phyloP scores from a whole-genome alignment of 2,113 vertebrate genomes.

The Sphyrna mokarran region DNA sequence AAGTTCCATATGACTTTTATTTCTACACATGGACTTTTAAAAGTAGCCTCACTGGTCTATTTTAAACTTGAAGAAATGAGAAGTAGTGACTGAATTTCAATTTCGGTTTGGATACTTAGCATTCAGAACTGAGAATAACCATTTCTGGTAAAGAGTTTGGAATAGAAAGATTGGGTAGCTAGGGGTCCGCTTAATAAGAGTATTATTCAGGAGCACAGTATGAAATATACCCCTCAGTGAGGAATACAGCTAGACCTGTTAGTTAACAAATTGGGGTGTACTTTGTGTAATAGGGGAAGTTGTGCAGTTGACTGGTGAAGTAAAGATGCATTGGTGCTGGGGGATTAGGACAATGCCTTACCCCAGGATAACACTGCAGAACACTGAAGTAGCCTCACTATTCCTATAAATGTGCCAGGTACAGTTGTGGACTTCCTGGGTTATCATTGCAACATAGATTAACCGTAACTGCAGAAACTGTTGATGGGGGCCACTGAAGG shows the following conservation, averaged over 20 bases:
- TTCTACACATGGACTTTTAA: neutral
- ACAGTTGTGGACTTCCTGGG: neutral
- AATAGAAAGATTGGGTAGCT: neutral
- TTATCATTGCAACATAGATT: neutral
- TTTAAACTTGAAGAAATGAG: neutral
- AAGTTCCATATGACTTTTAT: neutral
- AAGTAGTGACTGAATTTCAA: neutral
- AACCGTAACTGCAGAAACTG: slow-evolving; percentile 7
- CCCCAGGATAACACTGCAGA: neutral
- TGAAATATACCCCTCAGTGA: neutral
- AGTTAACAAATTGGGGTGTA: neutral
- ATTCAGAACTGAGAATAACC: neutral
- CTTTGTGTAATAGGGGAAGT: neutral
- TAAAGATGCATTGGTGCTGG: neutral
- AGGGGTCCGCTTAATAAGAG: neutral
- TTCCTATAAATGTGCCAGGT: neutral
- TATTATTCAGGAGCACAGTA: neutral
- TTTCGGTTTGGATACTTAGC: neutral
- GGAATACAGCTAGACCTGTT: neutral
- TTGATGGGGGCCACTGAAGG: neutral
- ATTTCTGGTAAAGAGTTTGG: neutral
- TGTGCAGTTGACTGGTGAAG: neutral
- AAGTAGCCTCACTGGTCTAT: neutral
- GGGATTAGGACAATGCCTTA: neutral
- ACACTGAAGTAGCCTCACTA: neutral